Percentiles rank a stretch among this genome's conserved stretches.
Evolutionary conservation across 1,140 invertebrate genomes (phyloP).

Genomic region (Drosophila santomea): DNA sequence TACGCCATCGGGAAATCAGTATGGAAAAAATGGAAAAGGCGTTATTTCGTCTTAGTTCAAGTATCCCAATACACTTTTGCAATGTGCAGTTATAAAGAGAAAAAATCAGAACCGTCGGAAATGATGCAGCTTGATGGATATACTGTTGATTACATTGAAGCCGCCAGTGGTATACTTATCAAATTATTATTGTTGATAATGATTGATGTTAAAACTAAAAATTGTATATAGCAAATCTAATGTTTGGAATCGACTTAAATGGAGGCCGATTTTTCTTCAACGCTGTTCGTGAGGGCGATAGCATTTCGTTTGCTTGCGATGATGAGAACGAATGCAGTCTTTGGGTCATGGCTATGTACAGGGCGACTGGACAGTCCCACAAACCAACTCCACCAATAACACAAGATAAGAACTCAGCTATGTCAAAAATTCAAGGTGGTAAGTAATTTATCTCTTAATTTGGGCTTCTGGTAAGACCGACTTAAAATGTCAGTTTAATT

Average conservation of each 20-base stretch:
- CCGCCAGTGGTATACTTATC: slow-evolving; percentile 89
- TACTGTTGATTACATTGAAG: slow-evolving; percentile 99
- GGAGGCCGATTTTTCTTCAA: slow-evolving; percentile 98
- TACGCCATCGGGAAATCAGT: slow-evolving; percentile 98
- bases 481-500: too few relatives aligned
- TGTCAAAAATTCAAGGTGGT: slow-evolving; percentile 94
- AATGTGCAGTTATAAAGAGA: slow-evolving; percentile 99
- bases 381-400: slow-evolving; percentile 97
- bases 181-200: background rate
- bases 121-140: slow-evolving; percentile 99
- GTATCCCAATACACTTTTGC: slow-evolving; percentile 99
- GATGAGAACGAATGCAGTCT: slow-evolving; percentile 99
- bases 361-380: slow-evolving; percentile 99
- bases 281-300: slow-evolving; percentile 98
- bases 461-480: background rate
- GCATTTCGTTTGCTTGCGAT: slow-evolving; percentile 97
- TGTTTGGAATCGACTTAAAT: slow-evolving; percentile 95
- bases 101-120: slow-evolving; percentile 99
- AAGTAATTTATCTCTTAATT: slow-evolving; percentile 8
- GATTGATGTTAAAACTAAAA: background rate
- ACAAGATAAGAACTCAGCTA: slow-evolving; percentile 93
- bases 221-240: slow-evolving; percentile 90
- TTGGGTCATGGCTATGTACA: slow-evolving; percentile 99
- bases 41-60: slow-evolving; percentile 99
- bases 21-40: slow-evolving; percentile 99